These are phyloP conservation scores for Cheirogaleus major DNA, from an alignment of 2,797 vertebrate genomes.

Conservation along the genomic window DNA sequence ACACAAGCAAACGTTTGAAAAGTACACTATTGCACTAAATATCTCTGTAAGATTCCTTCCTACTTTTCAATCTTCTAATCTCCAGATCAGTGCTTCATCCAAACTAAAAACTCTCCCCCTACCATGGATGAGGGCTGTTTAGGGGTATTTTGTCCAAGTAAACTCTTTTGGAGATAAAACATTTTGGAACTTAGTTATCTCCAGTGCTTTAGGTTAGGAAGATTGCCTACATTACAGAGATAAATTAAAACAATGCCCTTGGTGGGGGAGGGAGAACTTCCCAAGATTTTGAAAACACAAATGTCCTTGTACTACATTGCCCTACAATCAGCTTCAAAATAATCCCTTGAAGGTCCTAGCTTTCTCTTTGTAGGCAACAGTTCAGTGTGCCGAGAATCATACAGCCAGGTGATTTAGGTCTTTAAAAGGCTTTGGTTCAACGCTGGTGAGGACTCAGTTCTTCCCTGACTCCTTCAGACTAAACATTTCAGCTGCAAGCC, in stretches of 20 bases:
- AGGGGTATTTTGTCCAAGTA: not conserved
- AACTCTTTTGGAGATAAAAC: conserved; percentile 19
- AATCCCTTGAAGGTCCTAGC: not conserved
- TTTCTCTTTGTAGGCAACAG: not conserved
- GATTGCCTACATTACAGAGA: not conserved
- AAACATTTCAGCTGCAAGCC: conserved; percentile 80
- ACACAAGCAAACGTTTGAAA: not conserved
- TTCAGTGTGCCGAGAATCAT: not conserved
- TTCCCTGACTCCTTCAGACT: conserved; percentile 78
- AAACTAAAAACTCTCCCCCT: not conserved
- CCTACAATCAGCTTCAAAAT: not conserved
- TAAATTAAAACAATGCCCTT: conserved; percentile 16
- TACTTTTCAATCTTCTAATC: not conserved
- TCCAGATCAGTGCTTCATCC: not conserved
- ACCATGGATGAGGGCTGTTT: not conserved
- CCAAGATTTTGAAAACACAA: conserved; percentile 23
- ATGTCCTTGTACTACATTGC: not conserved
- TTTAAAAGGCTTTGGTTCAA: conserved; percentile 66
- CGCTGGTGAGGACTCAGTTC: conserved; percentile 63
- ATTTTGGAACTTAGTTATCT: not conserved
- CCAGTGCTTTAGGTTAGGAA: conserved; percentile 20
- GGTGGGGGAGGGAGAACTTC: not conserved
- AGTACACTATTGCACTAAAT: not conserved
- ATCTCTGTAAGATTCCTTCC: not conserved
- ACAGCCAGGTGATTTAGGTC: conserved; percentile 50